phyloP scores from a whole-genome alignment of 2,113 vertebrate genomes.

The Apus apus region DNA sequence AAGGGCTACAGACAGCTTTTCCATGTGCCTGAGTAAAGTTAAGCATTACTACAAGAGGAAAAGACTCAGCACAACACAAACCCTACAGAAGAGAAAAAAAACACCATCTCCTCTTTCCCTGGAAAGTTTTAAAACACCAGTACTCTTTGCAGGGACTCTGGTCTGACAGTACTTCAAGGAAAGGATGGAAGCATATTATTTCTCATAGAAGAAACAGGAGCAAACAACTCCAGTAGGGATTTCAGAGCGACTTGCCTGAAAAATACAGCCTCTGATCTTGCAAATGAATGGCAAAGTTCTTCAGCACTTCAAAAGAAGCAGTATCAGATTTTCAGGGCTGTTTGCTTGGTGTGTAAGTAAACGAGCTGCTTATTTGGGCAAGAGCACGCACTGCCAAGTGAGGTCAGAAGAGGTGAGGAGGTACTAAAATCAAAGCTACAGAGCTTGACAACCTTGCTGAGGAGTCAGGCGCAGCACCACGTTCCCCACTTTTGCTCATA shows the following conservation, averaged over 20 bases:
- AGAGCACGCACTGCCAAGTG: not conserved
- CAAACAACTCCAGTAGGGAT: not conserved
- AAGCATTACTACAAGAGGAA: not conserved
- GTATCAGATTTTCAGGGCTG: not conserved
- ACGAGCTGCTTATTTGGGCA: not conserved
- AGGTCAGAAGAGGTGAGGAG: conserved; percentile 19
- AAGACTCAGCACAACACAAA: not conserved
- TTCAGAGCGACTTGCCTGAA: not conserved
- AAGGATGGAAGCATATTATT: not conserved
- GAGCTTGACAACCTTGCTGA: not conserved
- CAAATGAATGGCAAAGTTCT: conserved; percentile 26
- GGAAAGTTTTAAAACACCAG: not conserved
- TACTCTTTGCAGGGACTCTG: not conserved
- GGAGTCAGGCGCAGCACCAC: not conserved
- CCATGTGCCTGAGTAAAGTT: not conserved
- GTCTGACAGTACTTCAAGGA: not conserved
- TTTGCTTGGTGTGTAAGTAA: conserved; percentile 5
- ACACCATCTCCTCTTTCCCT: not conserved
- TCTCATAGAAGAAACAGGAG: not conserved
- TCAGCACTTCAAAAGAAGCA: conserved; percentile 15
- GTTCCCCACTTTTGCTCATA: not conserved
- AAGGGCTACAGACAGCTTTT: not conserved
- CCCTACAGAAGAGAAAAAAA: not conserved
- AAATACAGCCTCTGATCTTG: not conserved
- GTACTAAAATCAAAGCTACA: not conserved